A percentile compares a stretch with the other conserved stretches of the same genome.
Evolutionary conservation across 2,888 invertebrate genomes (phyloP).

Genomic region (Caenorhabditis sinica): DNA sequence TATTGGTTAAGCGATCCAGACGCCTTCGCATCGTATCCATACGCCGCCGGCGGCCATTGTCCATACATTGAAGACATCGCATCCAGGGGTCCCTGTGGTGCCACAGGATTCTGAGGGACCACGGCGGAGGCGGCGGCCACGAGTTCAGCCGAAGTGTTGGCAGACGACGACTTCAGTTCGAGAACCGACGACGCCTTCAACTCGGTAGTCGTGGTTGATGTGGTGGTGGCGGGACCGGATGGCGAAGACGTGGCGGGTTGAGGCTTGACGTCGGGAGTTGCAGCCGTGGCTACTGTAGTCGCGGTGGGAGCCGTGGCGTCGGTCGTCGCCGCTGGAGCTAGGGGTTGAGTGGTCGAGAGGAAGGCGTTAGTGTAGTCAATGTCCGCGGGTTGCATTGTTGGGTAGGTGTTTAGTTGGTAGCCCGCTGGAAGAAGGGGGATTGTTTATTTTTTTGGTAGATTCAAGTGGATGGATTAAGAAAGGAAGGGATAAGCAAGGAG

Average conservation of each 20-base stretch:
- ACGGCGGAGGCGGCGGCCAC: slow-evolving; percentile 1
- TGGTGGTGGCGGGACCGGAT: not conserved
- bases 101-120: not conserved
- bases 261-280: slow-evolving; percentile 7
- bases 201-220: slow-evolving; percentile 13
- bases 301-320: not conserved
- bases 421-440: slow-evolving; percentile 22
- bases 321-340: not conserved
- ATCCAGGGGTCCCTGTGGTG: slow-evolving; percentile 32
- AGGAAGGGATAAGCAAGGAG: not conserved
- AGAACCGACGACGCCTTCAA: slow-evolving; percentile 17
- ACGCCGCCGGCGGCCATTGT: slow-evolving; percentile 13
- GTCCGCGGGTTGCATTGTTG: slow-evolving; percentile 33
- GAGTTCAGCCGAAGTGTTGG: not conserved
- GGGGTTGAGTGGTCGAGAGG: slow-evolving; percentile 12
- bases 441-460: slow-evolving; percentile 40
- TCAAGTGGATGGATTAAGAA: not conserved
- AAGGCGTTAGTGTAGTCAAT: slow-evolving; percentile 41
- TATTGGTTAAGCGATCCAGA: slow-evolving; percentile 34
- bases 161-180: slow-evolving; percentile 37
- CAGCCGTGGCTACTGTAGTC: not conserved
- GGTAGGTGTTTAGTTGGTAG: slow-evolving; percentile 51
- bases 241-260: slow-evolving; percentile 6
- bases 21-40: slow-evolving; percentile 49
- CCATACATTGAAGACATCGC: slow-evolving; percentile 60